Conservation (phyloP, 2,113 vertebrate genomes). For the Pangasianodon gigas region DNA sequence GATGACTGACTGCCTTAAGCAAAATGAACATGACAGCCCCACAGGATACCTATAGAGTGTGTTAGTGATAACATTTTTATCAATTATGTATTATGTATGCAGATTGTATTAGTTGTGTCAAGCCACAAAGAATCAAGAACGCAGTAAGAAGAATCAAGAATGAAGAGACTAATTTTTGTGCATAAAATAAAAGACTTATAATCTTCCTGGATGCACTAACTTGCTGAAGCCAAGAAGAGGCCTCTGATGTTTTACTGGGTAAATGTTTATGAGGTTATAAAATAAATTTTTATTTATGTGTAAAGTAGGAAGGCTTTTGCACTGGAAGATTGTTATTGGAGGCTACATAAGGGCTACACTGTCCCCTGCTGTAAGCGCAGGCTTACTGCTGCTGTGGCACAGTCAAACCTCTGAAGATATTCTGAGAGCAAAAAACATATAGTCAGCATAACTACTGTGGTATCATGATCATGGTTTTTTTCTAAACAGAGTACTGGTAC, state of each 20-base stretch:
- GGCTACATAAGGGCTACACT: not conserved
- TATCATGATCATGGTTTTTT: not conserved
- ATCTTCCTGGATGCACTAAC: not conserved
- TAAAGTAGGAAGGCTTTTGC: not conserved
- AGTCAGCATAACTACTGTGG: not conserved
- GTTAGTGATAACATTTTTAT: not conserved
- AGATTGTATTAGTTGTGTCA: not conserved
- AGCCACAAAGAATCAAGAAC: not conserved
- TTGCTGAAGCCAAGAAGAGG: not conserved
- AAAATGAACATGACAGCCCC: not conserved
- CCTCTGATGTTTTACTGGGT: not conserved
- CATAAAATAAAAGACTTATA: not conserved
- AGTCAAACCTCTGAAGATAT: not conserved
- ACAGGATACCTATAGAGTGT: not conserved
- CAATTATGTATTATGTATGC: not conserved
- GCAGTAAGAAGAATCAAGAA: not conserved
- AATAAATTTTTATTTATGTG: not conserved
- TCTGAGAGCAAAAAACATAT: not conserved
- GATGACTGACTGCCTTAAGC: not conserved
- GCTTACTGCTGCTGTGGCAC: not conserved
- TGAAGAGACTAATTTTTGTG: not conserved
- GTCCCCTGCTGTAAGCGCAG: constrained; percentile 5
- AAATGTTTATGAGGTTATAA: not conserved
- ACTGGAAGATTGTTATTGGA: not conserved
- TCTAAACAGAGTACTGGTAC: not conserved